Evolutionary conservation across 1,140 invertebrate species (phyloP), one percentile per base, ranked within the genome.

Genomic region (Sycobia sp.): DNA sequence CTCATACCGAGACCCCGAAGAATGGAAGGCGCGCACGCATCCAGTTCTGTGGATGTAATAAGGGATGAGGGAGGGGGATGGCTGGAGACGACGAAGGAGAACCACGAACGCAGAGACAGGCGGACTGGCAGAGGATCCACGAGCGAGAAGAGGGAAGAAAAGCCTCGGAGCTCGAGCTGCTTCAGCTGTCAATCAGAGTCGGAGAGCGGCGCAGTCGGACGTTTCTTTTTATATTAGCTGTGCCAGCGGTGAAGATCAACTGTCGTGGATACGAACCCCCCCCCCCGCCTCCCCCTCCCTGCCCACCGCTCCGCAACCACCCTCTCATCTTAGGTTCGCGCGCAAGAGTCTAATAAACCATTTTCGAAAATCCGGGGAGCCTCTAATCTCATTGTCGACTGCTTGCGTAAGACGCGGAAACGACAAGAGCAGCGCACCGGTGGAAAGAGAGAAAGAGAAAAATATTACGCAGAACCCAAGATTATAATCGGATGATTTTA

Each of bases 171-270:
- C 8, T 51, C 60, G 54, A 67, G 66, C 59, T 66, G 53, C 67
- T 64, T 55, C 65, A 68, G 67, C 70, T 71, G 71, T 71, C 71
- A 73, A 71, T 71, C 71, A 70, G 60, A 60, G 29, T n/a, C n/a
- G n/a, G n/a, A n/a, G 43, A 38, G 18, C 46, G 32, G 49, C 43
- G 25, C 38, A 36, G 16, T 44, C 50, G 32, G 32, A 55, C 29
- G 49, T 55, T 47, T 44, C 41, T 47, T 51, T 53, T 50, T 62
- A 47, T 46, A 44, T 27, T 54, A 47, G 57, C 53, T 66, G 49
- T 41, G n/a, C n/a, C n/a, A n/a, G n/a, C n/a, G n/a, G n/a, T n/a
- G n/a, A n/a, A n/a, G n/a, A n/a, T n/a, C n/a, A n/a, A n/a, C n/a
- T n/a, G n/a, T n/a, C n/a, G n/a, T n/a, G n/a, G n/a, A n/a, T n/a